Conservation (phyloP, 1,140 invertebrate species). For the Geopemphigus sp. region DNA sequence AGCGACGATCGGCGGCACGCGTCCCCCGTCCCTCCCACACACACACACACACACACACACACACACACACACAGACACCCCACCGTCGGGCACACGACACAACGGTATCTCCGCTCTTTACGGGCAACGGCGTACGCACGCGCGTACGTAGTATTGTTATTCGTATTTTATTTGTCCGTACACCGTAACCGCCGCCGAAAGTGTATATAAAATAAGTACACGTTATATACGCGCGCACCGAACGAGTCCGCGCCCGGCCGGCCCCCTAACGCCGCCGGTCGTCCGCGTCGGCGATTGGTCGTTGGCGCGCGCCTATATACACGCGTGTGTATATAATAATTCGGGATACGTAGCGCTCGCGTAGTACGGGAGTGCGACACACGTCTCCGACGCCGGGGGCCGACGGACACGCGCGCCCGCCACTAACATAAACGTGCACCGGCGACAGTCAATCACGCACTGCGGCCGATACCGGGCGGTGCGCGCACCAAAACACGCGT, state of each 20-base stretch:
- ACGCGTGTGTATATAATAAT: no score
- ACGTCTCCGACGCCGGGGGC: background rate
- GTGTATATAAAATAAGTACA: no score
- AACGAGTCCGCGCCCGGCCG: background rate
- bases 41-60: background rate
- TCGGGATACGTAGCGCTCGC: background rate
- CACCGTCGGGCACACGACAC: background rate
- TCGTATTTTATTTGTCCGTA: slow-evolving; percentile 8
- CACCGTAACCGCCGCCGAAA: background rate
- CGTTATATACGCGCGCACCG: background rate
- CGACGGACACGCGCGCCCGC: background rate
- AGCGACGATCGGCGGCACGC: slow-evolving; percentile 8
- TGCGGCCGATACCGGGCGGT: background rate
- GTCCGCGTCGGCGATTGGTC: background rate
- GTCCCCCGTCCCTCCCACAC: background rate
- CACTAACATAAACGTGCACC: background rate
- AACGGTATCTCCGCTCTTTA: background rate
- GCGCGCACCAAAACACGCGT: background rate
- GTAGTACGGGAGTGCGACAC: no score
- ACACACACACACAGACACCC: no score
- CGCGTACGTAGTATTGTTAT: background rate
- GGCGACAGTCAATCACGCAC: background rate
- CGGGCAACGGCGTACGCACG: no score
- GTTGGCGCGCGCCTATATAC: background rate
- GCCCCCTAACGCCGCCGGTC: background rate